Percentiles rank a stretch among this genome's conserved stretches.
These are phyloP conservation scores for Cheilosia vulpina DNA, from an alignment of 2,888 invertebrate species.

Conservation along the genomic window DNA sequence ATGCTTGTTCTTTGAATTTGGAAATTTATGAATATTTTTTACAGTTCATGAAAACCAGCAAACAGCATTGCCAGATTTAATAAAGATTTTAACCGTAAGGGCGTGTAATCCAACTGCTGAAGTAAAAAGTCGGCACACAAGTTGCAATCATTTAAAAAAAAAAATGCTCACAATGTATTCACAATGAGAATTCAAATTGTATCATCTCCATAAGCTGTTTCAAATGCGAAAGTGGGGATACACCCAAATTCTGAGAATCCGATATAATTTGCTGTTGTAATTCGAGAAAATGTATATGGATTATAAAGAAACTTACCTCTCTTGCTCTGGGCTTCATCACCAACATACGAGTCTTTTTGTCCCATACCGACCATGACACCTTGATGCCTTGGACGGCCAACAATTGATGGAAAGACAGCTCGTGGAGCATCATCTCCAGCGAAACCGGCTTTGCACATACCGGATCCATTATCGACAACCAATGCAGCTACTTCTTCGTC, in stretches of 20 bases:
- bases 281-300: background rate
- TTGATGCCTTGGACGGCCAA: constrained; percentile 95
- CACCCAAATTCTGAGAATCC: background rate
- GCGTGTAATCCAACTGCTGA: too few species aligned
- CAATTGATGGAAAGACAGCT: constrained; percentile 95
- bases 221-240: too few species aligned
- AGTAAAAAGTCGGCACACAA: too few species aligned
- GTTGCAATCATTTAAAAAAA: too few species aligned
- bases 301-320: constrained; percentile 85
- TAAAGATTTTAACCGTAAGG: too few species aligned
- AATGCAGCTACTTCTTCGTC: constrained; percentile 98
- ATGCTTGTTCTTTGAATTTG: too few species aligned
- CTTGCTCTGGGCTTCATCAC: constrained; percentile 94
- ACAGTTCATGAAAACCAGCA: too few species aligned
- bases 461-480: constrained; percentile 96
- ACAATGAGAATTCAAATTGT: too few species aligned
- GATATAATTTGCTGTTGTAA: background rate
- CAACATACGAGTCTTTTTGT: constrained; percentile 94
- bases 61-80: too few species aligned
- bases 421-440: constrained; percentile 95
- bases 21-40: too few species aligned
- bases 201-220: too few species aligned
- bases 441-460: constrained; percentile 97
- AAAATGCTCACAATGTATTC: too few species aligned
- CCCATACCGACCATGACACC: constrained; percentile 97